phyloP scores from a whole-genome alignment of 2,888 invertebrate genomes.

The Schizotus pectinicornis region DNA sequence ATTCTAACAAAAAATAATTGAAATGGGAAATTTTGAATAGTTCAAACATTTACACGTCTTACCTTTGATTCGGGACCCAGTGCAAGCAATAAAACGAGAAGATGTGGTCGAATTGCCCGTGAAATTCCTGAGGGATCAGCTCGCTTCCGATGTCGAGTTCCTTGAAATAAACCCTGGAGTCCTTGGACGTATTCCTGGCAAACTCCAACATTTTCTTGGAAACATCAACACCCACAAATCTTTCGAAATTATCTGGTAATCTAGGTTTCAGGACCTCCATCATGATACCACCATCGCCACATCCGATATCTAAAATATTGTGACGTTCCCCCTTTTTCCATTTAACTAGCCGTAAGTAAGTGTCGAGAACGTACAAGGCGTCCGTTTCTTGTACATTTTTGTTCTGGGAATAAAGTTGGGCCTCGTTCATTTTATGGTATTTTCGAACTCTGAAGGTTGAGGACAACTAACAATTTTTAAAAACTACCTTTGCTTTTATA shows the following conservation, averaged over 20 bases:
- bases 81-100: slow-evolving; percentile 82
- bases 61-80: slow-evolving; percentile 79
- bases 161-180: slow-evolving; percentile 60
- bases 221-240: slow-evolving; percentile 71
- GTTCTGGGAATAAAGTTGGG: slow-evolving; percentile 70
- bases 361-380: slow-evolving; percentile 67
- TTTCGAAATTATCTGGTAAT: slow-evolving; percentile 63
- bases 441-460: background rate
- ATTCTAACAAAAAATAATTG: slow-evolving; percentile 3
- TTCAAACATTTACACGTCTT: too few species aligned
- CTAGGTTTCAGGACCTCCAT: slow-evolving; percentile 68
- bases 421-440: slow-evolving; percentile 52
- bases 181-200: slow-evolving; percentile 64
- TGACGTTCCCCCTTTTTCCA: slow-evolving; percentile 63
- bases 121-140: slow-evolving; percentile 59
- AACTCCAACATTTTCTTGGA: slow-evolving; percentile 74
- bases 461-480: slow-evolving; percentile 26
- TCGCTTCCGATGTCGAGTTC: slow-evolving; percentile 66
- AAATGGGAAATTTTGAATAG: too few species aligned
- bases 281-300: slow-evolving; percentile 75
- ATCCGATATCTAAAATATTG: slow-evolving; percentile 73
- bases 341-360: slow-evolving; percentile 65
- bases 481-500: slow-evolving; percentile 27
- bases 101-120: slow-evolving; percentile 68
- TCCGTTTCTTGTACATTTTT: slow-evolving; percentile 74